Percentiles rank a stretch among this genome's conserved stretches.
phyloP scores from a whole-genome alignment of 2,797 vertebrate genomes.

The Acanthurus leucopareius region DNA sequence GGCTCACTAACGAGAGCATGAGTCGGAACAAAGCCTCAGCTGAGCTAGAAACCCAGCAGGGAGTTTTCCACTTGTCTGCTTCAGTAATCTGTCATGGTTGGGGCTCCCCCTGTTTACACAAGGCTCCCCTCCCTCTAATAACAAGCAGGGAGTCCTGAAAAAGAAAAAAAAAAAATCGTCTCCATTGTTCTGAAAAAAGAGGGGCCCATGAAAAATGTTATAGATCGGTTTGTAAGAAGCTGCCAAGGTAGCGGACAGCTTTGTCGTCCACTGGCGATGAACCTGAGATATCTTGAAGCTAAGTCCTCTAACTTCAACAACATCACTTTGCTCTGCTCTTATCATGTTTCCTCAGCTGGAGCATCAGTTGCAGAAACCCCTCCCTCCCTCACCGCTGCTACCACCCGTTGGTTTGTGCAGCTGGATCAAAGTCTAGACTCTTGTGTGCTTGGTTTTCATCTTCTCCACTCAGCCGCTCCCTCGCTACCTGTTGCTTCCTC shows the following conservation, averaged over 20 bases:
- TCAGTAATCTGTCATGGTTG: constrained; percentile 56
- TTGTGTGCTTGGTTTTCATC: constrained; percentile 52
- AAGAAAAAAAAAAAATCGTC: not conserved
- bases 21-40: constrained; percentile 58
- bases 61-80: constrained; percentile 70
- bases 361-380: constrained; percentile 51
- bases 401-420: constrained; percentile 41
- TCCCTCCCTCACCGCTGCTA: not conserved
- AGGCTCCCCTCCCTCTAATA: not conserved
- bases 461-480: constrained; percentile 30
- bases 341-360: constrained; percentile 77
- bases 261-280: not conserved
- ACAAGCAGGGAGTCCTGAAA: constrained; percentile 35
- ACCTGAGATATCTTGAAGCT: not conserved
- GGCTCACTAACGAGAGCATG: constrained; percentile 60
- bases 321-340: constrained; percentile 51
- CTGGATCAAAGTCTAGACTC: constrained; percentile 70
- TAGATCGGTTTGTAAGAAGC: constrained; percentile 10
- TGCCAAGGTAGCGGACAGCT: constrained; percentile 2
- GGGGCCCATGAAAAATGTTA: constrained; percentile 33
- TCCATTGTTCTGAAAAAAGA: constrained; percentile 49
- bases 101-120: constrained; percentile 43
- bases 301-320: constrained; percentile 21
- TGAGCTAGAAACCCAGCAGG: constrained; percentile 66
- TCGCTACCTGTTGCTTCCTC: constrained; percentile 60